A percentile compares a stretch with the other conserved stretches of the same genome.
phyloP scores from a whole-genome alignment of 2,888 invertebrate genomes.

The Nebria brevicollis region DNA sequence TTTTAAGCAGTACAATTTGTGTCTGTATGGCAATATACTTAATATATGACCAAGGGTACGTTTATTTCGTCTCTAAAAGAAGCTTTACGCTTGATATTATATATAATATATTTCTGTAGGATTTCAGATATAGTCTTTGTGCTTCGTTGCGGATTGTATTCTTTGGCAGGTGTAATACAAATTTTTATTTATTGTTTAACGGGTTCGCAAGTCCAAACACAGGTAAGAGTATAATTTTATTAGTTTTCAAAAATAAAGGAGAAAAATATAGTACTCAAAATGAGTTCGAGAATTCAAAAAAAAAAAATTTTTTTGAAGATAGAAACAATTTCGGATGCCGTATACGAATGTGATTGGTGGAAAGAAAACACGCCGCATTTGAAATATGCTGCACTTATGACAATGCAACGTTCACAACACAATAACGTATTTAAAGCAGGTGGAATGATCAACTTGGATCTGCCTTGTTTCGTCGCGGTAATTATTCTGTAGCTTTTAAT shows the following conservation, averaged over 20 bases:
- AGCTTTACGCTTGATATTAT: background rate
- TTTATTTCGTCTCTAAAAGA: background rate
- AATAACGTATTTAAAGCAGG: slow-evolving; percentile 27
- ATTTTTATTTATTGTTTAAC: slow-evolving; percentile 41
- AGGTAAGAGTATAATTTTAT: slow-evolving; percentile 16
- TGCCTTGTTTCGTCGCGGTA: slow-evolving; percentile 37
- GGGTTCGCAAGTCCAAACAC: slow-evolving; percentile 28
- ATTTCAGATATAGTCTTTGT: slow-evolving; percentile 23
- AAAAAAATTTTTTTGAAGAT: slow-evolving; percentile 1
- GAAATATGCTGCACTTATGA: slow-evolving; percentile 14
- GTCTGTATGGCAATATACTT: slow-evolving; percentile 40
- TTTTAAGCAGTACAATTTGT: slow-evolving; percentile 32
- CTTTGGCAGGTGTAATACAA: slow-evolving; percentile 31
- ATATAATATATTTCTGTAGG: slow-evolving; percentile 13
- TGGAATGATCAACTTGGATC: slow-evolving; percentile 34
- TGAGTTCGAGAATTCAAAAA: background rate
- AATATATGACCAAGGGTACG: slow-evolving; percentile 32
- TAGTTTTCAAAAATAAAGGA: background rate
- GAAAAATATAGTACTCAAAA: too few relatives aligned
- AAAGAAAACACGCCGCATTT: background rate
- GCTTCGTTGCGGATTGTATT: slow-evolving; percentile 33
- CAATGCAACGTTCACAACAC: slow-evolving; percentile 31
- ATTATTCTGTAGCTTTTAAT: background rate
- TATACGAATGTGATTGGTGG: slow-evolving; percentile 22
- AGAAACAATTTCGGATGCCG: slow-evolving; percentile 28